Evolutionary conservation across 1,140 invertebrate genomes (phyloP).

Genomic region (Sminthurides bifidus): DNA sequence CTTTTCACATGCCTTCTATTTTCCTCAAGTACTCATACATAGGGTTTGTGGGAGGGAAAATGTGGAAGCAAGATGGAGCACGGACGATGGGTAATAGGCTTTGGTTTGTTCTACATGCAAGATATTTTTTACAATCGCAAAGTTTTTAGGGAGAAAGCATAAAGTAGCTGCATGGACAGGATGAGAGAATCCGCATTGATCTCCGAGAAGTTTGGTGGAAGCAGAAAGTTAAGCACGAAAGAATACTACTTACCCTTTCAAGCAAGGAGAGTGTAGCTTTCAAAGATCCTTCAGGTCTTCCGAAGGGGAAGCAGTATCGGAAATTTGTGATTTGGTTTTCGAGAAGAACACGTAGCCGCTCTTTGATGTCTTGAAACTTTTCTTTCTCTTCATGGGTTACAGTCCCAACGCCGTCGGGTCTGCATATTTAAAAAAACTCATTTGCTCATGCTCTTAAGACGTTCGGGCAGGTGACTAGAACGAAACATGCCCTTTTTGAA

Average conservation of each 20-base stretch:
- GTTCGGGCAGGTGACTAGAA: no score
- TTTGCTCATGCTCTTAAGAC: constrained; percentile 1
- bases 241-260: constrained; percentile 57
- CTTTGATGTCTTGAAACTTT: constrained; percentile 95
- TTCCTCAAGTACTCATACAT: no score
- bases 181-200: not conserved
- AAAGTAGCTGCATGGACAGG: not conserved
- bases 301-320: constrained; percentile 96
- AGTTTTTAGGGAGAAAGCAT: not conserved
- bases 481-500: no score
- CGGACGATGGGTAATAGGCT: no score
- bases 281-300: constrained; percentile 89
- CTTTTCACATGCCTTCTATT: no score
- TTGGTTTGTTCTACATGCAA: not conserved
- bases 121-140: not conserved
- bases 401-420: constrained; percentile 95
- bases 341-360: constrained; percentile 76
- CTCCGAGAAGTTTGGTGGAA: not conserved
- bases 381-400: constrained; percentile 96
- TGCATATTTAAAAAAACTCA: constrained; percentile 36
- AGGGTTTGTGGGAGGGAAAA: no score
- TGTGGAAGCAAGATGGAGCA: no score
- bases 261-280: constrained; percentile 92
- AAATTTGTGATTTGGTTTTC: constrained; percentile 99
- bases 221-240: not conserved